Evolutionary conservation across 2,888 invertebrate genomes (phyloP).

Genomic region (Mesorhabditis sp.): DNA sequence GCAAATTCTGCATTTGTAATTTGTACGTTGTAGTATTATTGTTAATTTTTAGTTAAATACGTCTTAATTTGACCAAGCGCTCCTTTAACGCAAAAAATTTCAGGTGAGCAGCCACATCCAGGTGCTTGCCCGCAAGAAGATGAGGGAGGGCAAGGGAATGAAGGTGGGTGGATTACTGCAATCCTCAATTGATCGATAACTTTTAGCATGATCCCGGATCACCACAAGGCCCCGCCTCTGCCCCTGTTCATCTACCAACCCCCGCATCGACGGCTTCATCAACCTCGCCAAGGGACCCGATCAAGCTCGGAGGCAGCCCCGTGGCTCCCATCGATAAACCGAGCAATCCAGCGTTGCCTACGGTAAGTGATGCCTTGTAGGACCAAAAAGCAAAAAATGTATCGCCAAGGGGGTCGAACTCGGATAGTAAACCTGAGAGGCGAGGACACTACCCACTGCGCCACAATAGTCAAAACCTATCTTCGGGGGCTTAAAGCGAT

Average conservation of each 20-base stretch:
- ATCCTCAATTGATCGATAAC: background rate
- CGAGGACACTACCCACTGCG: too few species aligned
- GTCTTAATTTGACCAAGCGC: too few species aligned
- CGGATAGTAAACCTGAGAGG: too few species aligned
- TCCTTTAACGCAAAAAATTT: too few species aligned
- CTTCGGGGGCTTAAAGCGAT: background rate
- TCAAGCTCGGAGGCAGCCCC: conserved; percentile 10
- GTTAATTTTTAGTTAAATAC: too few species aligned
- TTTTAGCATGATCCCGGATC: background rate
- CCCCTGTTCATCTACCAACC: conserved; percentile 5
- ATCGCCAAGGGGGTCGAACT: too few species aligned
- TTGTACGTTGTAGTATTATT: too few species aligned
- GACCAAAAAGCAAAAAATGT: too few species aligned
- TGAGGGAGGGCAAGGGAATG: conserved; percentile 93
- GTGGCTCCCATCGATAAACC: too few species aligned
- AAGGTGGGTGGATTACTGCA: background rate
- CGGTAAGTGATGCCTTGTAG: too few species aligned
- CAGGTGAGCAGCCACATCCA: conserved; percentile 96
- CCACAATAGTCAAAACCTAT: background rate
- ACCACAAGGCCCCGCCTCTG: background rate
- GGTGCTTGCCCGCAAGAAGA: conserved; percentile 94
- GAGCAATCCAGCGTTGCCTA: too few species aligned
- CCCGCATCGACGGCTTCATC: background rate
- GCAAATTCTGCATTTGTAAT: too few species aligned
- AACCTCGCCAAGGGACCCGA: background rate